Conservation (phyloP, 2,888 invertebrate genomes). For the Margaritifera margaritifera region DNA sequence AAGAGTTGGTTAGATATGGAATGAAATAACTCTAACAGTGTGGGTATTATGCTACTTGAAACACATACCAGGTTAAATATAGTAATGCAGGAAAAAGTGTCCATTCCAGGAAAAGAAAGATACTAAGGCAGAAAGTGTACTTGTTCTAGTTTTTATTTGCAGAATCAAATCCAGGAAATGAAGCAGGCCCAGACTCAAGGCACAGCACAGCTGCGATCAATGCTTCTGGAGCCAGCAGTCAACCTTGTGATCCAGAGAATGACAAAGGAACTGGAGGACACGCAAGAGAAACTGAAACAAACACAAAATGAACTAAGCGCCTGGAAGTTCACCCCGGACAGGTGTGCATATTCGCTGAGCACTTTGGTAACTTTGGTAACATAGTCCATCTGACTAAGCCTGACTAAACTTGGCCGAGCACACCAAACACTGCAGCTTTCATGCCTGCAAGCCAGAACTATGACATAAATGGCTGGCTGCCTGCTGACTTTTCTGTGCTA, state of each 20-base stretch:
- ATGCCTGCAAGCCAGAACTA: too few relatives aligned
- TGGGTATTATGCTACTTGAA: too few relatives aligned
- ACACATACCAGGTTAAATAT: too few relatives aligned
- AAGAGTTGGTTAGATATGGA: too few relatives aligned
- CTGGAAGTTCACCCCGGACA: constrained; percentile 99
- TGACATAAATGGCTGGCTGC: too few relatives aligned
- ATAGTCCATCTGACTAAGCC: constrained; percentile 16
- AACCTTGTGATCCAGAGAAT: constrained; percentile 93
- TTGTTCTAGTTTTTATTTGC: constrained; percentile 24
- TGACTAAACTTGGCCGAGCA: neutral
- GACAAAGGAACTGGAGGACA: constrained; percentile 90
- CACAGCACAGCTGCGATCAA: constrained; percentile 83
- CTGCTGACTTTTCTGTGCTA: too few relatives aligned
- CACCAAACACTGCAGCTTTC: too few relatives aligned
- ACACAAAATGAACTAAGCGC: constrained; percentile 97
- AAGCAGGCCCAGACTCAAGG: constrained; percentile 91
- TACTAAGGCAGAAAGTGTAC: too few relatives aligned
- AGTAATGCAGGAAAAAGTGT: too few relatives aligned
- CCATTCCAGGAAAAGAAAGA: too few relatives aligned
- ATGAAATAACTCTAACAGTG: too few relatives aligned
- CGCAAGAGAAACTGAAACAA: constrained; percentile 93
- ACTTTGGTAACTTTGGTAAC: constrained; percentile 53
- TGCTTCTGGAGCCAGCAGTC: constrained; percentile 94
- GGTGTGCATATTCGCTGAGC: constrained; percentile 73
- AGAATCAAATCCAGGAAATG: constrained; percentile 95